Conservation (phyloP, 1,140 invertebrate genomes). For the Pachypsylla venusta region DNA sequence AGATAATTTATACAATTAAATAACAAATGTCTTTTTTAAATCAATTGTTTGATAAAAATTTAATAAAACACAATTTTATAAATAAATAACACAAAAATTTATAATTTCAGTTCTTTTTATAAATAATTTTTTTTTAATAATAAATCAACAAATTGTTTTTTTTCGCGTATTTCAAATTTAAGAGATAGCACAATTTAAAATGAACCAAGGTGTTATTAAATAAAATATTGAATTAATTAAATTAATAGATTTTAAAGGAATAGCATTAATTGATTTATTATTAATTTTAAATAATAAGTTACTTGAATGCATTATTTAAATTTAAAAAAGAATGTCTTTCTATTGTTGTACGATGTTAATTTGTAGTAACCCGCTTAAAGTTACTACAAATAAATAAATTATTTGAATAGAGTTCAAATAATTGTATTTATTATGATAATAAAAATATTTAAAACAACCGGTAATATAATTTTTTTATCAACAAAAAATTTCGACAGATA, state of each 20-base stretch:
- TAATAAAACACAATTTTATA: background rate
- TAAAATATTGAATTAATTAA: background rate
- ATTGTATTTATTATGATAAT: background rate
- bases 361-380: background rate
- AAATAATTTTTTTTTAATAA: background rate
- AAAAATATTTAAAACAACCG: background rate
- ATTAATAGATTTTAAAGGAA: background rate
- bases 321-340: background rate
- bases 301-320: slow-evolving; percentile 7
- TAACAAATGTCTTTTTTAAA: background rate
- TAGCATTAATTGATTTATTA: background rate
- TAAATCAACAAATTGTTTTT: background rate
- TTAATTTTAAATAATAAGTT: background rate
- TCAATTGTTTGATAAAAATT: background rate
- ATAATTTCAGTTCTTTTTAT: background rate
- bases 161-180: background rate
- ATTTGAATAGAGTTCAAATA: background rate
- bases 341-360: background rate
- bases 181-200: slow-evolving; percentile 8
- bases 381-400: background rate
- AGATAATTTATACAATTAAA: background rate
- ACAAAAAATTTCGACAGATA: background rate
- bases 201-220: slow-evolving; percentile 2
- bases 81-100: background rate
- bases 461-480: too few species aligned